phyloP scores from a whole-genome alignment of 2,797 vertebrate genomes.

The Myripristis jacobus region DNA sequence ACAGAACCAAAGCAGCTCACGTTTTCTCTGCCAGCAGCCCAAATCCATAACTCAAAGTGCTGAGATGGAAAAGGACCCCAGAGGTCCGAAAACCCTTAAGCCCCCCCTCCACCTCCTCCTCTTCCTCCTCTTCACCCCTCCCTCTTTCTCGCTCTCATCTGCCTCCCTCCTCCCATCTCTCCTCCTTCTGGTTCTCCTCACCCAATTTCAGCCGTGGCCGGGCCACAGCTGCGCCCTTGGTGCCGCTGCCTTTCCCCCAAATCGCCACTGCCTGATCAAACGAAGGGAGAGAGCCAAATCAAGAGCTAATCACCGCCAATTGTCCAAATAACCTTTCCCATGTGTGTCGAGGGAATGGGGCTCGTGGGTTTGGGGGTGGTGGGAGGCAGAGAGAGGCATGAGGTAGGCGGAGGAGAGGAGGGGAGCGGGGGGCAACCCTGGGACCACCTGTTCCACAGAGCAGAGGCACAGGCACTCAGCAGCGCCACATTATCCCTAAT shows the following conservation, averaged over 20 bases:
- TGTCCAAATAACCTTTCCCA: conserved; percentile 79
- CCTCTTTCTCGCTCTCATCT: conserved; percentile 20
- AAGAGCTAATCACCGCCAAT: conserved; percentile 80
- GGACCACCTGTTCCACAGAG: conserved; percentile 77
- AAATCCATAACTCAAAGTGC: conserved; percentile 63
- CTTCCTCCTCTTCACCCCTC: conserved; percentile 22
- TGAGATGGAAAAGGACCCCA: conserved; percentile 44
- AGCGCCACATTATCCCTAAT: conserved; percentile 74
- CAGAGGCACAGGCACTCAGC: conserved; percentile 54
- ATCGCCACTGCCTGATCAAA: conserved; percentile 68
- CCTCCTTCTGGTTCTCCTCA: conserved; percentile 59
- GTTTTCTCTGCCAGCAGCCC: conserved; percentile 58
- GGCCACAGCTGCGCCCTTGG: conserved; percentile 63
- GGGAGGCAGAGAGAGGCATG: conserved; percentile 20
- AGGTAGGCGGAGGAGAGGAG: conserved; percentile 55
- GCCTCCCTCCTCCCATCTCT: conserved; percentile 11
- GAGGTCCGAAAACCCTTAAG: conserved; percentile 37
- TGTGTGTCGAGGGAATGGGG: conserved; percentile 59
- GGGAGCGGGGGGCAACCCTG: conserved; percentile 57
- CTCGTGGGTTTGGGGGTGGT: conserved; percentile 40
- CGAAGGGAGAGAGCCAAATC: conserved; percentile 70
- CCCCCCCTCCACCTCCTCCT: conserved; percentile 15
- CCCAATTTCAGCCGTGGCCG: conserved; percentile 49
- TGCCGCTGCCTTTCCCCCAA: conserved; percentile 41
- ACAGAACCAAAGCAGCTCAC: conserved; percentile 56